phyloP scores from a whole-genome alignment of 2,113 vertebrate species.

The Epinephelus moara region DNA sequence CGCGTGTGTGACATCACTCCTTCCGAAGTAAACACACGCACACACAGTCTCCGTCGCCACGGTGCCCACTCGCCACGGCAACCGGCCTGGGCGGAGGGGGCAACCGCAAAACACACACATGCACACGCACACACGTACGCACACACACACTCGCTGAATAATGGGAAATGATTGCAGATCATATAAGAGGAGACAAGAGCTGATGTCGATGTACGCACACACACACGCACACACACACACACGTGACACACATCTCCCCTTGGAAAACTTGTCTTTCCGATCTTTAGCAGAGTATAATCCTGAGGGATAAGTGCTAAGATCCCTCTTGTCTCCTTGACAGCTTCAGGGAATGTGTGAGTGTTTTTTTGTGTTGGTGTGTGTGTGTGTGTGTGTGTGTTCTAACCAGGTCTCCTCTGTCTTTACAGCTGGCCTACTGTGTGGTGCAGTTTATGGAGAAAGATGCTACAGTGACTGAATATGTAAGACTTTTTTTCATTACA shows the following conservation, averaged over 20 bases:
- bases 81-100: constrained; percentile 70
- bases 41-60: constrained; percentile 77
- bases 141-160: constrained; percentile 23
- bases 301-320: constrained; percentile 63
- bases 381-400: constrained; percentile 13
- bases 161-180: constrained; percentile 38
- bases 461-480: constrained; percentile 92
- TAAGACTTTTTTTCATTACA: constrained; percentile 77
- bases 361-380: constrained; percentile 9
- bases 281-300: constrained; percentile 67
- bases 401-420: constrained; percentile 30
- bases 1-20: constrained; percentile 82
- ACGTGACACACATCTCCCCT: constrained; percentile 13
- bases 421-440: constrained; percentile 93
- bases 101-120: constrained; percentile 70
- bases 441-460: constrained; percentile 96
- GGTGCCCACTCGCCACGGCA: constrained; percentile 74
- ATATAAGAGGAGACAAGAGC: constrained; percentile 39
- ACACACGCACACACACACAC: constrained; percentile 31
- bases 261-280: constrained; percentile 69
- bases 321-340: constrained; percentile 64
- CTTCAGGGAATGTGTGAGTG: constrained; percentile 29
- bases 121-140: constrained; percentile 24
- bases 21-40: constrained; percentile 83
- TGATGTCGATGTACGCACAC: constrained; percentile 22